Base-by-base conservation (phyloP, 2,797 vertebrate species). In the Sternotherus odoratus region DNA sequence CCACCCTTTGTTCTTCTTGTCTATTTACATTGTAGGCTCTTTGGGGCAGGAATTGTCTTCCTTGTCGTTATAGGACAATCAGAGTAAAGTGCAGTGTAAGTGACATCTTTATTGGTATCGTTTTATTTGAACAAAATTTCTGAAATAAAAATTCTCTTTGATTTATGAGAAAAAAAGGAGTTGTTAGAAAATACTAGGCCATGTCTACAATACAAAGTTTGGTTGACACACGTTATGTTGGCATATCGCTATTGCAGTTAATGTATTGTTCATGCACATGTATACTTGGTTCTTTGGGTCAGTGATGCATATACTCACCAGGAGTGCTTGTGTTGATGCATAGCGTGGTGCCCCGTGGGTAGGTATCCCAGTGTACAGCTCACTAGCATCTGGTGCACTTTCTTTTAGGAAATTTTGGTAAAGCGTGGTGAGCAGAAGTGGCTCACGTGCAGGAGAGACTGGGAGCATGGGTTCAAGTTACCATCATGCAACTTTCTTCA, bases 51-150 rank as follows among this genome's bases (percentile, higher is more conserved):
- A 3, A 4, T n/a, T 80, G 75, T 82, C 10, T 78, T 15, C 83
- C 48, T 66, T 85, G 28, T 69, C 19, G 63, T n/a, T 81, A 79
- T 87, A 48, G 95, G 89, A 80, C 51, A 81, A 46, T 2, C 21
- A 28, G 43, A 74, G 28, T 56, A 39, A 23, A 0, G 0, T 43
- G 51, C 26, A 43, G 24, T 30, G 80, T 5, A 77, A 93, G 94
- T 86, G 85, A 66, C 19, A 53, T 17, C 26, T 94, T 66, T 36
- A 12, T 66, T 36, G 21, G n/a, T 91, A 28, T 46, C 28, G 30
- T 88, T 94, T 36, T 82, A 10, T 84, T 91, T 77, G 83, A 85
- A 74, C 48, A 91, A 60, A 94, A n/a, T 51, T 90, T 21, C 33
- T 77, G 1, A 2, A 49, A 53, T 9, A 19, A 84, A 28, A 92